phyloP scores from a whole-genome alignment of 2,888 invertebrate species.

The Diarsia brunnea region DNA sequence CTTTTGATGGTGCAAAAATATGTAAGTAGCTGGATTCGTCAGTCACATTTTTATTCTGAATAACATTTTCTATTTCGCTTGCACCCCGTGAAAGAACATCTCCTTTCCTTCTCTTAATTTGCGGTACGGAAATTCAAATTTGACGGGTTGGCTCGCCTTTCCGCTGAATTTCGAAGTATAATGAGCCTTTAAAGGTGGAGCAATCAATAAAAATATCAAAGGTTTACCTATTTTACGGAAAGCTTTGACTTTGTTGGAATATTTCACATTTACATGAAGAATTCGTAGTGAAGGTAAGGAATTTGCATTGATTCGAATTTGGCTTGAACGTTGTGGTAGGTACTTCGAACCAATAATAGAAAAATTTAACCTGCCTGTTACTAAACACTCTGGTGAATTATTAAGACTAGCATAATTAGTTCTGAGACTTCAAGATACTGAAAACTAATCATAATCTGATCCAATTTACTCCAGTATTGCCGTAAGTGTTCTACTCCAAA shows the following conservation, averaged over 20 bases:
- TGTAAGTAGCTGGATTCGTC: constrained; percentile 89
- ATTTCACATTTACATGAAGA: constrained; percentile 55
- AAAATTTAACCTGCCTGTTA: neutral
- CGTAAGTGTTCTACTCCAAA: neutral
- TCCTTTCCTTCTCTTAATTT: constrained; percentile 75
- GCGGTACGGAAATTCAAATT: constrained; percentile 90
- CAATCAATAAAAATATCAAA: constrained; percentile 88
- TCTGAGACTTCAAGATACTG: neutral
- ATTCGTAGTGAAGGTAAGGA: constrained; percentile 27
- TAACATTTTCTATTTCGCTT: constrained; percentile 77
- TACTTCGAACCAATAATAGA: neutral
- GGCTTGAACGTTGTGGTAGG: neutral
- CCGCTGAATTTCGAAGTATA: constrained; percentile 87
- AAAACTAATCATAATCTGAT: neutral
- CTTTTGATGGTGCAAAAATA: constrained; percentile 90
- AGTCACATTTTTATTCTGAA: constrained; percentile 86
- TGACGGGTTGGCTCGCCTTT: constrained; percentile 88
- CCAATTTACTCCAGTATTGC: neutral
- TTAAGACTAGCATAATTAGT: no score
- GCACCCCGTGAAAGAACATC: constrained; percentile 42
- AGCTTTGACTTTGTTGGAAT: constrained; percentile 63
- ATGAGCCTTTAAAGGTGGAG: constrained; percentile 87
- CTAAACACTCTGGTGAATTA: neutral
- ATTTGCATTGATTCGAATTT: constrained; percentile 21
- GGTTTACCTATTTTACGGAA: constrained; percentile 70